Conservation (phyloP, 2,113 vertebrate species). For the Sylvietta virens region DNA sequence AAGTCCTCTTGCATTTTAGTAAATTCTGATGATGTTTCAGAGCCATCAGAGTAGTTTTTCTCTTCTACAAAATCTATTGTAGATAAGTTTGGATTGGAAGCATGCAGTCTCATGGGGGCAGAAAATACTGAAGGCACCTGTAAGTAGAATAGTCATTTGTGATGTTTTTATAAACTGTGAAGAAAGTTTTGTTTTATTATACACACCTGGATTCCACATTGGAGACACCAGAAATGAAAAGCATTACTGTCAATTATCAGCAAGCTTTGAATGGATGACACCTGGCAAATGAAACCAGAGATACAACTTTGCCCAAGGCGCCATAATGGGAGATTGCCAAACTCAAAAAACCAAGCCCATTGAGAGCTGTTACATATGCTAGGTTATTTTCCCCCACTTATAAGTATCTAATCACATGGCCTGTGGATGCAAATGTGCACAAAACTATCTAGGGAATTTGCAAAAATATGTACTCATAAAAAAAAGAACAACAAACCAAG, state of each 20-base stretch:
- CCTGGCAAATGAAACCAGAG: not conserved
- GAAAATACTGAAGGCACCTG: constrained; percentile 81
- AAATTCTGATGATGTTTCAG: constrained; percentile 85
- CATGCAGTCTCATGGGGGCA: constrained; percentile 86
- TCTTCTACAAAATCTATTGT: constrained; percentile 84
- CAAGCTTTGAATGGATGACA: not conserved
- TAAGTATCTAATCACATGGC: not conserved
- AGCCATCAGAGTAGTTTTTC: constrained; percentile 81
- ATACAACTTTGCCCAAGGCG: not conserved
- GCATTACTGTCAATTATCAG: not conserved
- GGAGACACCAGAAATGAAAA: not conserved
- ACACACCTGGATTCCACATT: not conserved
- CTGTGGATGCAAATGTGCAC: not conserved
- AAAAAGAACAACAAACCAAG: not conserved
- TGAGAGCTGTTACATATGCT: not conserved
- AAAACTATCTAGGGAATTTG: not conserved
- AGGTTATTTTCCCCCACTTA: not conserved
- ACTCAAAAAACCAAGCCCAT: not conserved
- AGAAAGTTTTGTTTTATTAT: not conserved
- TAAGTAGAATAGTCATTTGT: not conserved
- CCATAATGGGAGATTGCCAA: not conserved
- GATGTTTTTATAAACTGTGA: not conserved
- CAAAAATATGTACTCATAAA: not conserved
- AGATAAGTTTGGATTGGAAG: constrained; percentile 97
- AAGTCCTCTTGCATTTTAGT: constrained; percentile 95